Conservation (phyloP, 1,140 invertebrate genomes). For the Drosophila elegans region DNA sequence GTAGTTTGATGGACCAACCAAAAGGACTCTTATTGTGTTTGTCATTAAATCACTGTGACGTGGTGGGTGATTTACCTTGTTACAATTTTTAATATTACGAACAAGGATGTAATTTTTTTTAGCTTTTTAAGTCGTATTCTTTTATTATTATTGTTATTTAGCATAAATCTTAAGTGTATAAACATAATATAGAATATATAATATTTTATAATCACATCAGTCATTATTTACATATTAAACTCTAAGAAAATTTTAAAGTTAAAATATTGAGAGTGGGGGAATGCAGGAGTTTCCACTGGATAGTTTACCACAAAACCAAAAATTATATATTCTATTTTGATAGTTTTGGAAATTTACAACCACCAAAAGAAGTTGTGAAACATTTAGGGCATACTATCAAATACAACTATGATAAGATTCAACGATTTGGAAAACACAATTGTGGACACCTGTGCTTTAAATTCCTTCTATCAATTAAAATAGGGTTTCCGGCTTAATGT, state of each 20-base stretch:
- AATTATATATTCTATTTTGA: neutral
- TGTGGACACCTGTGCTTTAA: neutral
- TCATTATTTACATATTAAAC: neutral
- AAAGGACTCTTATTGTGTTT: neutral
- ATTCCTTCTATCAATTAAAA: neutral
- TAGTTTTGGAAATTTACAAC: neutral
- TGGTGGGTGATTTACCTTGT: neutral
- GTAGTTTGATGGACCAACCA: conserved; percentile 11
- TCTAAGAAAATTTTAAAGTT: too few relatives aligned
- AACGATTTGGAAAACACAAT: too few relatives aligned
- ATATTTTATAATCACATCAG: neutral
- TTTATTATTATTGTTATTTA: neutral
- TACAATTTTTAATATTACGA: neutral
- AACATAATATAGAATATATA: neutral
- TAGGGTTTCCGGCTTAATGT: too few relatives aligned
- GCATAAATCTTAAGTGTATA: neutral
- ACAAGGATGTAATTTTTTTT: too few relatives aligned
- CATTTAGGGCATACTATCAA: neutral
- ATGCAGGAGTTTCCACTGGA: too few relatives aligned
- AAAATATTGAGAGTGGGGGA: too few relatives aligned
- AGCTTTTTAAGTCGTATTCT: neutral
- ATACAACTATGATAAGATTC: neutral
- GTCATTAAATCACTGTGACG: neutral
- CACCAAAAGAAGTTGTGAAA: neutral
- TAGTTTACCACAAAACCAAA: too few relatives aligned